These are phyloP conservation scores for Seriola quinqueradiata DNA, from an alignment of 2,113 vertebrate species.

Conservation along the genomic window DNA sequence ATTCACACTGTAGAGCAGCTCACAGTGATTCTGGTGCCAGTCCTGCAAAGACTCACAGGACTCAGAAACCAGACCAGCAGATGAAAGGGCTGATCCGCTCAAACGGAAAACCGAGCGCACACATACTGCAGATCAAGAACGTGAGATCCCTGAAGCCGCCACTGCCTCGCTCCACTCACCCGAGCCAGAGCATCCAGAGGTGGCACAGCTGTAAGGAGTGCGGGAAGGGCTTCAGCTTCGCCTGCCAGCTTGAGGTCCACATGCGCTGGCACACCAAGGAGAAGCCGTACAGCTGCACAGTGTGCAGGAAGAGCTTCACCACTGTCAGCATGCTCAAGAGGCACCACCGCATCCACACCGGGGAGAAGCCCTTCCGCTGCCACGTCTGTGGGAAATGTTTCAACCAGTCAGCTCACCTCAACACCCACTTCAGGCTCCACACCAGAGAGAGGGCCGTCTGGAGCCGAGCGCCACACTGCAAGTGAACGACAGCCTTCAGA, in stretches of 20 bases:
- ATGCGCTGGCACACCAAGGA: constrained; percentile 84
- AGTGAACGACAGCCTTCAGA: constrained; percentile 1
- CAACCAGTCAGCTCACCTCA: constrained; percentile 81
- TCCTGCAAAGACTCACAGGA: not conserved
- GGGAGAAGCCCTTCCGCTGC: constrained; percentile 81
- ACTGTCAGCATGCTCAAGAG: constrained; percentile 80
- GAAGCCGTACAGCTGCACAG: constrained; percentile 76
- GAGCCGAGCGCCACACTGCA: constrained; percentile 4
- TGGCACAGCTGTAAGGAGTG: constrained; percentile 79
- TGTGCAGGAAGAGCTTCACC: constrained; percentile 81
- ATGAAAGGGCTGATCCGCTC: constrained; percentile 17
- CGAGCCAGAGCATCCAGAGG: constrained; percentile 61
- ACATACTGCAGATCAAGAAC: constrained; percentile 49
- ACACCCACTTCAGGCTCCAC: constrained; percentile 81
- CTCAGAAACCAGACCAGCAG: constrained; percentile 15
- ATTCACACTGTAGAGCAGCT: constrained; percentile 15
- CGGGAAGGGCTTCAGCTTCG: constrained; percentile 80
- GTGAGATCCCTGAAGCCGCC: constrained; percentile 42
- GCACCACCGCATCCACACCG: constrained; percentile 82
- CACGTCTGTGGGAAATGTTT: constrained; percentile 81
- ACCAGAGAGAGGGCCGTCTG: constrained; percentile 66
- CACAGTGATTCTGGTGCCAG: not conserved
- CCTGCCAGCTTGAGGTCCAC: constrained; percentile 82
- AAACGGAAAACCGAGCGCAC: constrained; percentile 33
- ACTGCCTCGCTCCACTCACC: constrained; percentile 41